Evolutionary conservation across 2,113 vertebrate genomes (phyloP).

Genomic region (Psittacara wagleri): DNA sequence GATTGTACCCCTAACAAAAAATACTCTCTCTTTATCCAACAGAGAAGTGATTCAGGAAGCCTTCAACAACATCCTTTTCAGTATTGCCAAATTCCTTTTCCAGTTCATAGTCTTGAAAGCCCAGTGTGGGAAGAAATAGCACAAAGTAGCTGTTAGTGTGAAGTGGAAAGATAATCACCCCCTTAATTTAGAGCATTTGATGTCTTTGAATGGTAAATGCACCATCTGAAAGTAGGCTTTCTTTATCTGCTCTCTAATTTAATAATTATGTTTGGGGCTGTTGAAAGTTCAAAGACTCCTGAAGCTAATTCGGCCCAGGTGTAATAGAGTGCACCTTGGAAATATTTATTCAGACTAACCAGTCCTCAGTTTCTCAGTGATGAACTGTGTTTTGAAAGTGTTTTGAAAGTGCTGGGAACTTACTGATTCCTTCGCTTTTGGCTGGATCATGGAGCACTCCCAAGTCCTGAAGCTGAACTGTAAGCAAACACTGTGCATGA

Average conservation of each 20-base stretch:
- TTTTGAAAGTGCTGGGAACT: neutral
- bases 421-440: neutral
- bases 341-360: neutral
- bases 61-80: conserved; percentile 41
- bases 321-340: neutral
- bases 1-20: conserved; percentile 23
- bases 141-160: conserved; percentile 50
- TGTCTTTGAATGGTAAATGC: conserved; percentile 32
- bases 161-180: conserved; percentile 43
- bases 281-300: neutral
- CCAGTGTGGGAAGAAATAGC: conserved; percentile 40
- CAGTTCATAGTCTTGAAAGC: conserved; percentile 34
- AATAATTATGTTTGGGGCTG: neutral
- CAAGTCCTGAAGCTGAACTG: neutral
- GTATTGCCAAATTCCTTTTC: conserved; percentile 40
- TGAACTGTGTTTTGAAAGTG: neutral
- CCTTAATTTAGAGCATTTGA: conserved; percentile 34
- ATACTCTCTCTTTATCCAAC: neutral
- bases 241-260: conserved; percentile 23
- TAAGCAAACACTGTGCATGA: neutral
- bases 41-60: conserved; percentile 28
- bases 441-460: neutral
- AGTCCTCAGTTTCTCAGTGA: neutral
- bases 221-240: conserved; percentile 24
- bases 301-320: neutral